Base-by-base conservation (phyloP, 2,797 vertebrate genomes). In the Megalops cyprinoides region DNA sequence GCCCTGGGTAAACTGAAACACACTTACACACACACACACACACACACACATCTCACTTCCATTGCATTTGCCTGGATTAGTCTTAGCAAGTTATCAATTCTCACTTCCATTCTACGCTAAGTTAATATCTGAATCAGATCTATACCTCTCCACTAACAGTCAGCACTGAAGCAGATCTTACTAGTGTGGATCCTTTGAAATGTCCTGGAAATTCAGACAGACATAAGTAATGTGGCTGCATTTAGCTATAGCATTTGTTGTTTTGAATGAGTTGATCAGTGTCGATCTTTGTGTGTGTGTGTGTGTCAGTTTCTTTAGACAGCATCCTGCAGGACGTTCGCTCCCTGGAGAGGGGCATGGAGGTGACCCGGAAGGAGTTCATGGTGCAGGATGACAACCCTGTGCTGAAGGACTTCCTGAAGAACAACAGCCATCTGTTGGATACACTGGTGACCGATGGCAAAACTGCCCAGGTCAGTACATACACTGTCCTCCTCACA, bases 381-480 rank as follows among this genome's bases (percentile, higher is more conserved):
- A 88, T 97, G 91, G 94, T 97, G 60, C 97, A 99, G 90, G 97
- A 99, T 0, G 96, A 98, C 91, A 96, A 94, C 74, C 23, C 51
- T 0, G 93, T 95, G 25, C 92, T 99, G 85, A 98, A 97, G 90
- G 96, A 97, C 3, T 99, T 99, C 87, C 92, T 99, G 78, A 96
- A 95, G 91, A 85, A 84, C 83, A 98, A 96, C 91, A 93, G 92
- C 0, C 92, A 96, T 9, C 85, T 87, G 77, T 93, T 99, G 93
- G 94, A 95, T 44, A 92, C 95, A 67, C 92, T 99, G 60, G 86
- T 95, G 79, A 95, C 94, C 42, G 98, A 99, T 88, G 92, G 97
- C 91, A 99, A 96, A 90, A 96, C 94, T 0, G 97, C 98, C 37
- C 97, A 98, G 96, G 98, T 99, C 69, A 67, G 87, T n/a, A n/a